Percentiles rank a stretch among this genome's conserved stretches.
Conservation (phyloP, 2,113 vertebrate species). For the Microtus pennsylvanicus region DNA sequence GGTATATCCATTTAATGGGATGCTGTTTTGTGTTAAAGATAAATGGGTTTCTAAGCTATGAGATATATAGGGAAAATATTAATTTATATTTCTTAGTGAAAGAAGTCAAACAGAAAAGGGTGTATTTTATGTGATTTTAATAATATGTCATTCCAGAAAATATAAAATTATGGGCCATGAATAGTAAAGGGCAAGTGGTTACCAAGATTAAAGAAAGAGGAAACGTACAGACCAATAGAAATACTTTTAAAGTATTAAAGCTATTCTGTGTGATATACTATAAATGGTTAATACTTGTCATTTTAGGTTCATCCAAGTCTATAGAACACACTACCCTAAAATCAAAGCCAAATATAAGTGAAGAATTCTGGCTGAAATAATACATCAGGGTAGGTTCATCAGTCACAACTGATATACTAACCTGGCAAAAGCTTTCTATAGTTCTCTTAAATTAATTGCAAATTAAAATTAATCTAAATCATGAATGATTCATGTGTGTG, state of each 20-base stretch:
- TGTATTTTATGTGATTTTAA: neutral
- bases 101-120: neutral
- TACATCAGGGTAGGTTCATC: neutral
- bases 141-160: neutral
- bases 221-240: neutral
- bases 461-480: neutral
- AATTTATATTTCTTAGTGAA: neutral
- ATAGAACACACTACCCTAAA: neutral
- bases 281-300: neutral
- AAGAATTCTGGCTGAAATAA: neutral
- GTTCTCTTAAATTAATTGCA: neutral
- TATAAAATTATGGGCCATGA: neutral
- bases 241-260: neutral
- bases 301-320: neutral
- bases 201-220: neutral
- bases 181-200: neutral
- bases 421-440: rapidly evolving
- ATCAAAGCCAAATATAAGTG: neutral
- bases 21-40: neutral
- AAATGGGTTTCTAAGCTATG: neutral
- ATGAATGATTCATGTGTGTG: no score
- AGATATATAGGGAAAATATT: neutral
- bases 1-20: neutral
- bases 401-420: neutral
- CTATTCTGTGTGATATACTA: neutral